Evolutionary conservation across 2,797 vertebrate species (phyloP).

Genomic region (Phoxinus dragarum): DNA sequence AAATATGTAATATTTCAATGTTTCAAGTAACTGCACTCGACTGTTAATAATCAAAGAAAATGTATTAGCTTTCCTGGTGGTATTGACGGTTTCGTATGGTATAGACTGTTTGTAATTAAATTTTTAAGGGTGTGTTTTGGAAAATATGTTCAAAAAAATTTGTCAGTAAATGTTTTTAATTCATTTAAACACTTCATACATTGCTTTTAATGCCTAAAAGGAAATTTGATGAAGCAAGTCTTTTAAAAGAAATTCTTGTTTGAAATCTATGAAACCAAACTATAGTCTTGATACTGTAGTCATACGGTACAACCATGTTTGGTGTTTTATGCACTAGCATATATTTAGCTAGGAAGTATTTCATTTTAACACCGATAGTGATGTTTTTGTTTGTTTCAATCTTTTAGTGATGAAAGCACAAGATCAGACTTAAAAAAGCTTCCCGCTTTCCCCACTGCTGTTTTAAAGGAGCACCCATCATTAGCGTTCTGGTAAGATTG

Average conservation of each 20-base stretch:
- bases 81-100: background rate
- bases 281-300: background rate
- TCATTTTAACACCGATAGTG: background rate
- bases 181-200: background rate
- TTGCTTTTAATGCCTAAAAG: background rate
- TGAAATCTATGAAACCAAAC: background rate
- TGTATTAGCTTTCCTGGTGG: background rate
- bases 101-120: background rate
- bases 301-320: background rate
- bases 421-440: conserved; percentile 90
- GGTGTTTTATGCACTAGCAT: background rate
- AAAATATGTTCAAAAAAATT: background rate
- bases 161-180: background rate
- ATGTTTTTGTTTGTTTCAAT: conserved; percentile 39
- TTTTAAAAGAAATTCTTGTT: background rate
- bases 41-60: background rate
- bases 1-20: background rate
- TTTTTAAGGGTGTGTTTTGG: background rate
- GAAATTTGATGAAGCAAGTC: background rate
- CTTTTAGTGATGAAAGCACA: conserved; percentile 85
- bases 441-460: conserved; percentile 89
- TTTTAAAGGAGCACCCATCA: conserved; percentile 94
- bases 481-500: conserved; percentile 90
- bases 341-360: background rate
- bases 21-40: background rate